Evolutionary conservation across 1,140 invertebrate species (phyloP).

Genomic region (Tenebrio molitor): DNA sequence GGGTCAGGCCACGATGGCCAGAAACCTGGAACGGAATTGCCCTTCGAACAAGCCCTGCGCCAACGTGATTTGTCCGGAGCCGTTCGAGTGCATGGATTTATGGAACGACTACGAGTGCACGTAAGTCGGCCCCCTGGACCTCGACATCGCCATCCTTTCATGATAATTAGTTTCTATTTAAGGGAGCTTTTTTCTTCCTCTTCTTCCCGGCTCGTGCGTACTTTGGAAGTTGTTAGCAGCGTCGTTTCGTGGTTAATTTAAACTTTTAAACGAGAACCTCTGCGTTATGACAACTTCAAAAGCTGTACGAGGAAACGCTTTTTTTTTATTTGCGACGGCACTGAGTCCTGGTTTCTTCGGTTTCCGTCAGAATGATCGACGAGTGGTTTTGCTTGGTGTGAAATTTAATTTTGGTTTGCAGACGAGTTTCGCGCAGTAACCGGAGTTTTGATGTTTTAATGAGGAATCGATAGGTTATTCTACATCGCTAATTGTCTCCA

Average conservation of each 20-base stretch:
- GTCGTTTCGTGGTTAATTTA: conserved; percentile 35
- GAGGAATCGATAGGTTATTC: neutral
- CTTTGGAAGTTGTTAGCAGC: conserved; percentile 15
- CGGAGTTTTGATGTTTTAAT: conserved; percentile 1
- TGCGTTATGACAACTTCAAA: conserved; percentile 34
- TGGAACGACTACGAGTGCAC: conserved; percentile 98
- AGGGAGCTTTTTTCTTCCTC: neutral
- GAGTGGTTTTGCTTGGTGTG: conserved; percentile 13
- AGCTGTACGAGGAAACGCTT: neutral
- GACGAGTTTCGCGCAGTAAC: neutral
- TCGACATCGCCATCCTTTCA: conserved; percentile 1
- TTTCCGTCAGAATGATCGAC: neutral
- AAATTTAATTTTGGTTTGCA: conserved; percentile 21
- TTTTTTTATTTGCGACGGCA: conserved; percentile 62
- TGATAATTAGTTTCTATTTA: conserved; percentile 34
- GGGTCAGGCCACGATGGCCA: conserved; percentile 92
- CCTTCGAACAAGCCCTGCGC: conserved; percentile 94
- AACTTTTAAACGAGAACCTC: conserved; percentile 27
- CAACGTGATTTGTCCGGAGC: conserved; percentile 90
- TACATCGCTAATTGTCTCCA: conserved; percentile 12
- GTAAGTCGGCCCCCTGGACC: conserved; percentile 75
- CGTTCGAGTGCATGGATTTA: conserved; percentile 96
- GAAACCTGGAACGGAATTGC: conserved; percentile 92
- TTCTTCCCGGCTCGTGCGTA: too few relatives aligned
- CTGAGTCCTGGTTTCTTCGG: conserved; percentile 62